Evolutionary conservation across 1,140 invertebrate genomes (phyloP).

Genomic region (Oreohelix idahoensis): DNA sequence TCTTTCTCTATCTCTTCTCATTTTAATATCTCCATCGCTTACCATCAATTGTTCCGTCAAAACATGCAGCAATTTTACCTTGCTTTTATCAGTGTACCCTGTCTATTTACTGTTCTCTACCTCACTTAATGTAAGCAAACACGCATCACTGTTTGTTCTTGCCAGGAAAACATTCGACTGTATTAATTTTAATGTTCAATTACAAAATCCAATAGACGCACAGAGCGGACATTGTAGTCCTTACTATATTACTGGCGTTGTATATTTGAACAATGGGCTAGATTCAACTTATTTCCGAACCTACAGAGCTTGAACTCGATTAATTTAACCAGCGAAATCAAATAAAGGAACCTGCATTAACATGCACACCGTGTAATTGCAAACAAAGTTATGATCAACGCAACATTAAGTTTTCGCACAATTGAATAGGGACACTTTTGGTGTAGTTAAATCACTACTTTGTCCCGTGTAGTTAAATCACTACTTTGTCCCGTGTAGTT

Average conservation of each 20-base stretch:
- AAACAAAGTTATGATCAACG: too few species aligned
- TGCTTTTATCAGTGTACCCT: too few species aligned
- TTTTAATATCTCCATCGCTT: too few species aligned
- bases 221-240: neutral
- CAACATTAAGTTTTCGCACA: too few species aligned
- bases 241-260: neutral
- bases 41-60: too few species aligned
- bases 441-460: too few species aligned
- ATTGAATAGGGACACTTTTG: too few species aligned
- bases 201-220: neutral
- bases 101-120: too few species aligned
- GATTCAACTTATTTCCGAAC: neutral
- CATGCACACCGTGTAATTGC: neutral
- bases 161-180: neutral
- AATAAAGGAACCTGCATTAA: neutral
- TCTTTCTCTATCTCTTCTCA: too few species aligned
- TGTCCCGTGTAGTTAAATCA: too few species aligned
- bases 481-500: too few species aligned
- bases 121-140: neutral
- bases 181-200: slow-evolving; percentile 7
- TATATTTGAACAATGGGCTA: neutral
- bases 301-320: neutral
- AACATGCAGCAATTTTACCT: too few species aligned
- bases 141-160: neutral
- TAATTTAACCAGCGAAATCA: neutral